These are phyloP conservation scores for Agriotes lineatus DNA, from an alignment of 2,888 invertebrate genomes.

Conservation along the genomic window DNA sequence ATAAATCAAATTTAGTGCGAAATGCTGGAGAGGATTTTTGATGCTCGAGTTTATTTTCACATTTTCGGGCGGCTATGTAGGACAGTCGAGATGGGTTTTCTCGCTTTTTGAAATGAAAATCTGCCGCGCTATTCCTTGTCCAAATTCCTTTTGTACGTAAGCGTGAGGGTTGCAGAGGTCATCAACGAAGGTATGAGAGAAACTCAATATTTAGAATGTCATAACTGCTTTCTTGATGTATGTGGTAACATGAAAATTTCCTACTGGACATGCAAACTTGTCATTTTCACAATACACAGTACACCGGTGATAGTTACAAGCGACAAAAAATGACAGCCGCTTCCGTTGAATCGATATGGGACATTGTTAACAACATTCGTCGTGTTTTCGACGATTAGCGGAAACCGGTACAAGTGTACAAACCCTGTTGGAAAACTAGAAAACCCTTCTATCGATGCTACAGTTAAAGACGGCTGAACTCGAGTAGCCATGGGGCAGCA, in stretches of 20 bases:
- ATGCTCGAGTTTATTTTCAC: slow-evolving; percentile 3
- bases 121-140: slow-evolving; percentile 3
- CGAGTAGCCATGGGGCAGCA: not conserved
- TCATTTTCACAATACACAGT: slow-evolving; percentile 15
- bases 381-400: not conserved
- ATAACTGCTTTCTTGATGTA: slow-evolving; percentile 26
- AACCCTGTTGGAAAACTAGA: too few relatives aligned
- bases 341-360: too few relatives aligned
- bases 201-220: slow-evolving; percentile 26
- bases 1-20: not conserved
- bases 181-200: slow-evolving; percentile 17
- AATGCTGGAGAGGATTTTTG: not conserved
- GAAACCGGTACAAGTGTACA: not conserved
- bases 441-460: too few relatives aligned
- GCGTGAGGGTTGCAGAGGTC: slow-evolving; percentile 20
- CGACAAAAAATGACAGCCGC: not conserved
- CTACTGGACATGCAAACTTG: slow-evolving; percentile 29
- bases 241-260: slow-evolving; percentile 11
- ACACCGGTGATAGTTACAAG: not conserved
- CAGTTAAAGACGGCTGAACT: slow-evolving; percentile 3
- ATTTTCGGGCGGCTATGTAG: not conserved
- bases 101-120: slow-evolving; percentile 22
- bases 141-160: slow-evolving; percentile 22
- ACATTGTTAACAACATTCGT: too few relatives aligned
- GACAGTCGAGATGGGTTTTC: not conserved